These are phyloP conservation scores for Siderastrea siderea DNA, from an alignment of 92 coral and sea anemone genomes.

Conservation along the genomic window DNA sequence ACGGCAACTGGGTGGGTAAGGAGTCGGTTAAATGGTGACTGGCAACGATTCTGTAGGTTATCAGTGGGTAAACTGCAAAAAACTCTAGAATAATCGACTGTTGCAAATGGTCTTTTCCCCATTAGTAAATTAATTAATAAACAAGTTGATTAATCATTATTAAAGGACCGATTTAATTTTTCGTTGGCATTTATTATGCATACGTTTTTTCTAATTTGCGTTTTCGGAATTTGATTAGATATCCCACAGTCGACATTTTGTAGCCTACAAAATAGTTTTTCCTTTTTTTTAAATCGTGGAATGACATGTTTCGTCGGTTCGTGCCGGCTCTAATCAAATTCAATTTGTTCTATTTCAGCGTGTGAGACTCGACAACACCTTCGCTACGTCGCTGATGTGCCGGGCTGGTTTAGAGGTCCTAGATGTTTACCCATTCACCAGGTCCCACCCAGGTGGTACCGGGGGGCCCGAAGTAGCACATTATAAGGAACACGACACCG, in stretches of 20 bases:
- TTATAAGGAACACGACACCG: slow-evolving; percentile 95
- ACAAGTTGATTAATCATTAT: too few relatives aligned
- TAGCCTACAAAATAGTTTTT: too few relatives aligned
- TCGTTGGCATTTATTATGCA: too few relatives aligned
- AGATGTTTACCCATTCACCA: slow-evolving; percentile 93
- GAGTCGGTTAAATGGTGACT: slow-evolving; percentile 67
- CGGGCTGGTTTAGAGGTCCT: slow-evolving; percentile 88
- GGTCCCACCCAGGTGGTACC: slow-evolving; percentile 91
- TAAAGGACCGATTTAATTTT: too few relatives aligned
- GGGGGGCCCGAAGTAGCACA: slow-evolving; percentile 94
- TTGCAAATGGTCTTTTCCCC: not conserved
- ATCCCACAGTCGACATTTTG: too few relatives aligned
- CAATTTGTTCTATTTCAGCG: slow-evolving; percentile 63
- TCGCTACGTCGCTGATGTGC: slow-evolving; percentile 88
- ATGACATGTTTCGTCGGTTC: not conserved
- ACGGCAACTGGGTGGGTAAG: not conserved
- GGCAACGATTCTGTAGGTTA: slow-evolving; percentile 76
- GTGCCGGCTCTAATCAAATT: not conserved
- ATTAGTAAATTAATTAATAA: too few relatives aligned
- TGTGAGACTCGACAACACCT: slow-evolving; percentile 85
- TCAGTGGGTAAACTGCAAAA: slow-evolving; percentile 66
- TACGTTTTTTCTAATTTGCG: too few relatives aligned
- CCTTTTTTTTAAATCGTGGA: too few relatives aligned
- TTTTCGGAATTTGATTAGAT: too few relatives aligned
- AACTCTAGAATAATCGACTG: not conserved